Percentiles rank a stretch among this genome's conserved stretches.
Conservation (phyloP, 2,113 vertebrate genomes). For the Ramphastos sulfuratus region DNA sequence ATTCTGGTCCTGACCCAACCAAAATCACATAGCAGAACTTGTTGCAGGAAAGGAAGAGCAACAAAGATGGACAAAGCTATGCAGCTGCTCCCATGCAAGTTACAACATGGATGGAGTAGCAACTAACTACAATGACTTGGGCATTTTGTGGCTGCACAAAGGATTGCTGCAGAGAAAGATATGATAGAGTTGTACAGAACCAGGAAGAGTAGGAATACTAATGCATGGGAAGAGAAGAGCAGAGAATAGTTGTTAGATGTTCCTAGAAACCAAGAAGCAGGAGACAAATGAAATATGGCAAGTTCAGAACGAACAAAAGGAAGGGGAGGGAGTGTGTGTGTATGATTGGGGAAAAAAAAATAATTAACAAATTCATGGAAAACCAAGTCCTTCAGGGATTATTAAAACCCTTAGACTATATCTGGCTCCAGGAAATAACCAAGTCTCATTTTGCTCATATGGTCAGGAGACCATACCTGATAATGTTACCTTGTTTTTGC, state of each 20-base stretch:
- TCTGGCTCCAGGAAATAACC: not conserved
- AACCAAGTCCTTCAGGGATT: not conserved
- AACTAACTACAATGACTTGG: not conserved
- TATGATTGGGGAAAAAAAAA: not conserved
- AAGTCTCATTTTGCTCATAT: not conserved
- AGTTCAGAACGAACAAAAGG: not conserved
- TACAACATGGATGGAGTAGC: not conserved
- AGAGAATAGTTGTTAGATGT: not conserved
- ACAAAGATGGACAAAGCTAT: not conserved
- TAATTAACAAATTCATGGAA: not conserved
- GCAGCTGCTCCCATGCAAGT: not conserved
- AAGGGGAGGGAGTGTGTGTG: rapidly evolving
- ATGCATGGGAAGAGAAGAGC: not conserved
- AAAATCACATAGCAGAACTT: not conserved
- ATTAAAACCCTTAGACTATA: not conserved
- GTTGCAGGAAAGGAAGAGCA: not conserved
- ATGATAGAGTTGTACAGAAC: not conserved
- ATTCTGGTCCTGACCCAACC: not conserved
- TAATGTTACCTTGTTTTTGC: not conserved
- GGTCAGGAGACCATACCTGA: not conserved
- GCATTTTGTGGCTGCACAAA: not conserved
- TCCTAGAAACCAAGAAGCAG: not conserved
- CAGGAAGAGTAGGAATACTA: not conserved
- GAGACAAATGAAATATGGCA: not conserved
- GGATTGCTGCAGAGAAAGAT: not conserved